Evolutionary conservation across 2,113 vertebrate species (phyloP).

Genomic region (Spea multiplicata): DNA sequence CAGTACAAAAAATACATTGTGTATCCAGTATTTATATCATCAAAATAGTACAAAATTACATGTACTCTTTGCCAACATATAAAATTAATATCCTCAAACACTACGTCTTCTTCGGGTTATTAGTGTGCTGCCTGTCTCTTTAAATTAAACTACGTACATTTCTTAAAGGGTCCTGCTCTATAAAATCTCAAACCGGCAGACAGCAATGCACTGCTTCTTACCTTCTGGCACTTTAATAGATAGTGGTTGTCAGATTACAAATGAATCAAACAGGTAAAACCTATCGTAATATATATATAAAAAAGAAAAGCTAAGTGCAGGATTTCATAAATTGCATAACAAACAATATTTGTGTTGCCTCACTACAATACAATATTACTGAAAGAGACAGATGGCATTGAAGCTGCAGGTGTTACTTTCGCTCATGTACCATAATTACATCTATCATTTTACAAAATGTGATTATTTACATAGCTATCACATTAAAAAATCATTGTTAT

Average conservation of each 20-base stretch:
- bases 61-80: constrained; percentile 8
- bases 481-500: too few species aligned
- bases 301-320: neutral
- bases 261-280: neutral
- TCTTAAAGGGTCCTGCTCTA: neutral
- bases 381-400: too few species aligned
- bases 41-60: constrained; percentile 7
- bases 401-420: neutral
- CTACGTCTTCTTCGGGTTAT: neutral
- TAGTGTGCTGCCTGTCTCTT: neutral
- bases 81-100: constrained; percentile 8
- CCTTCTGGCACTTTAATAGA: neutral
- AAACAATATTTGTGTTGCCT: too few species aligned
- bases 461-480: neutral
- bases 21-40: neutral
- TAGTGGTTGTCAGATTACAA: constrained; percentile 12
- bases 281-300: neutral
- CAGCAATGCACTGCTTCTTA: neutral
- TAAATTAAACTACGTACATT: neutral
- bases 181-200: neutral
- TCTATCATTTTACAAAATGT: neutral
- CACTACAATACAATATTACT: too few species aligned
- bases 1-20: constrained; percentile 25
- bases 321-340: neutral
- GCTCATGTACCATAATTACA: constrained; percentile 5